A percentile compares a stretch with the other conserved stretches of the same genome.
Evolutionary conservation across 2,888 invertebrate species (phyloP).

Genomic region (Sphaerophoria rueppellii): DNA sequence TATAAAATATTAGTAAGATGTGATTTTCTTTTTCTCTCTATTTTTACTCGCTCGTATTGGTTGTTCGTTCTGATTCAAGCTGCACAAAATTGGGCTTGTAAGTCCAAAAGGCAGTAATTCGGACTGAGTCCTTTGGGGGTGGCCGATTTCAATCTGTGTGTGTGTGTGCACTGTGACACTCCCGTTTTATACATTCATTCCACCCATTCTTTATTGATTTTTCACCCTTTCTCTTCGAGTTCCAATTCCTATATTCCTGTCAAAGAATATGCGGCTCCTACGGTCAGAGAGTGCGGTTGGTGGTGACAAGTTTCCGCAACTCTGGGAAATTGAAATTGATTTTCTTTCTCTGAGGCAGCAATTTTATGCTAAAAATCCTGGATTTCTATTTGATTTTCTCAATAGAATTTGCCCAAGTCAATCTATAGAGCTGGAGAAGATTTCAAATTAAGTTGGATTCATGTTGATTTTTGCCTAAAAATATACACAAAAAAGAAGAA

Average conservation of each 20-base stretch:
- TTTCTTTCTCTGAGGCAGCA: slow-evolving; percentile 57
- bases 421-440: slow-evolving; percentile 25
- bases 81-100: slow-evolving; percentile 59
- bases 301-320: slow-evolving; percentile 69
- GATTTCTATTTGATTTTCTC: slow-evolving; percentile 63
- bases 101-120: slow-evolving; percentile 59
- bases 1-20: slow-evolving; percentile 65
- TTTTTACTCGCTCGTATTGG: neutral
- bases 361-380: slow-evolving; percentile 24
- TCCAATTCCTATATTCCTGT: neutral
- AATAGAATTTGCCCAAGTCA: slow-evolving; percentile 58
- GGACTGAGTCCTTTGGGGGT: slow-evolving; percentile 50
- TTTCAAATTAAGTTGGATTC: slow-evolving; percentile 62
- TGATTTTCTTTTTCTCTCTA: slow-evolving; percentile 59
- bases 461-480: slow-evolving; percentile 60
- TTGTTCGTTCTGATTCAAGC: neutral
- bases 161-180: slow-evolving; percentile 64
- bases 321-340: slow-evolving; percentile 70
- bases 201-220: slow-evolving; percentile 73
- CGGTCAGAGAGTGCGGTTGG: slow-evolving; percentile 30
- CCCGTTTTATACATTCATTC: slow-evolving; percentile 72
- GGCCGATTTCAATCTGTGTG: slow-evolving; percentile 27
- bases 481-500: slow-evolving; percentile 38
- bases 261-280: neutral
- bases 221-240: slow-evolving; percentile 54